A percentile compares a stretch with the other conserved stretches of the same genome.
These are phyloP conservation scores for Operophtera brumata DNA, from an alignment of 2,888 invertebrate genomes.

Conservation along the genomic window DNA sequence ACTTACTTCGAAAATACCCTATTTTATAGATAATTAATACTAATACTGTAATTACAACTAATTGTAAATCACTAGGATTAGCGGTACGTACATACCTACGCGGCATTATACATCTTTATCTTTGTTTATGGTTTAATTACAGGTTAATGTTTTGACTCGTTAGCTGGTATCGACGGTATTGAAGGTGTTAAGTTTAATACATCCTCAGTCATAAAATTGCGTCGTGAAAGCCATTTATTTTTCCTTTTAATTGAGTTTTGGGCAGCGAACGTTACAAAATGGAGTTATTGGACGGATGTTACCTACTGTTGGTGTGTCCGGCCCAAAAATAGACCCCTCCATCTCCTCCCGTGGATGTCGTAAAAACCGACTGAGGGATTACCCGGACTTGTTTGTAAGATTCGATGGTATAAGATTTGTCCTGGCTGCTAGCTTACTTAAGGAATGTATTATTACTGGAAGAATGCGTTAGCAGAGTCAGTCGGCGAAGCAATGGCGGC, in stretches of 20 bases:
- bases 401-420: too few relatives aligned
- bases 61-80: slow-evolving; percentile 76
- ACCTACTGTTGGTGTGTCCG: too few relatives aligned
- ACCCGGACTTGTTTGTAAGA: too few relatives aligned
- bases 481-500: too few relatives aligned
- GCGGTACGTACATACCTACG: slow-evolving; percentile 43
- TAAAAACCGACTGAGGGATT: too few relatives aligned
- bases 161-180: slow-evolving; percentile 50
- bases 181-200: slow-evolving; percentile 60
- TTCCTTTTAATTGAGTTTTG: slow-evolving; percentile 34
- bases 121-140: slow-evolving; percentile 77
- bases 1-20: slow-evolving; percentile 48
- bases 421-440: too few relatives aligned
- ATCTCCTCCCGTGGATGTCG: too few relatives aligned
- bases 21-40: slow-evolving; percentile 74
- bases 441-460: too few relatives aligned
- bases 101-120: slow-evolving; percentile 67
- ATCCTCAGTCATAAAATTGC: slow-evolving; percentile 54
- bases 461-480: too few relatives aligned
- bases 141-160: slow-evolving; percentile 55
- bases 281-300: neutral
- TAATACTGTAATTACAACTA: slow-evolving; percentile 66
- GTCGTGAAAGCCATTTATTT: slow-evolving; percentile 36
- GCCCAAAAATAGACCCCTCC: too few relatives aligned
- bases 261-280: neutral